Conservation (phyloP, 30 jellyfish, hydroid and myxozoan genomes). For the Hydra vulgaris region DNA sequence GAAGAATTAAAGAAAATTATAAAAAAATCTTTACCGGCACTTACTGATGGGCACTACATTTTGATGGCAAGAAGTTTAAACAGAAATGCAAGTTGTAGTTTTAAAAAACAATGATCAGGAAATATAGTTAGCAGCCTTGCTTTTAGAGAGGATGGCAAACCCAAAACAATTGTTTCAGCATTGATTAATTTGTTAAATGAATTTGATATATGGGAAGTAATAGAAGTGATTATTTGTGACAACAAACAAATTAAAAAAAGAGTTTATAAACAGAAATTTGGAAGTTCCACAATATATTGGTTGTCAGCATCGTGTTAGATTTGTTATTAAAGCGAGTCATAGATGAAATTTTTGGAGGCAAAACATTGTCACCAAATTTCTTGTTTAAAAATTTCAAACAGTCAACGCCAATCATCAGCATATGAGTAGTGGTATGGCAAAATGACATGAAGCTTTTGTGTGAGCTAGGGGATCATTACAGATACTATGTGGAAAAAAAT, state of each 20-base stretch:
- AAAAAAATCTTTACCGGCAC: too few relatives aligned
- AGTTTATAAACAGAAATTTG: background rate
- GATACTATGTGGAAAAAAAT: too few relatives aligned
- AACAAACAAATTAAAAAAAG: background rate
- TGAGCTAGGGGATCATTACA: too few relatives aligned
- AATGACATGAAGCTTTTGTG: background rate
- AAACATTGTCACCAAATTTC: background rate
- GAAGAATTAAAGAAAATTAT: background rate
- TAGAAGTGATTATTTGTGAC: background rate
- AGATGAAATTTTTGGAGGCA: background rate
- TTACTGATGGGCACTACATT: background rate
- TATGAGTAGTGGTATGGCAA: background rate
- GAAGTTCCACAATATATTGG: background rate
- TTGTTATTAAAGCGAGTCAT: background rate
- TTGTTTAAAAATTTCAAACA: background rate
- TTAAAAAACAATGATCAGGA: too few relatives aligned
- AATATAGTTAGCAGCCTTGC: too few relatives aligned
- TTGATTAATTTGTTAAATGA: too few relatives aligned
- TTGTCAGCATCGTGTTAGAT: background rate
- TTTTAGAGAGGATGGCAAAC: too few relatives aligned
- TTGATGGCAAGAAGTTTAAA: background rate
- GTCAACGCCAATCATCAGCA: background rate
- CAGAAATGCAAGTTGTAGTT: background rate
- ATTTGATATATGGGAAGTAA: too few relatives aligned
- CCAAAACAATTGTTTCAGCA: too few relatives aligned